Conservation (phyloP, 2,888 invertebrate species). For the Laspeyria flexula region DNA sequence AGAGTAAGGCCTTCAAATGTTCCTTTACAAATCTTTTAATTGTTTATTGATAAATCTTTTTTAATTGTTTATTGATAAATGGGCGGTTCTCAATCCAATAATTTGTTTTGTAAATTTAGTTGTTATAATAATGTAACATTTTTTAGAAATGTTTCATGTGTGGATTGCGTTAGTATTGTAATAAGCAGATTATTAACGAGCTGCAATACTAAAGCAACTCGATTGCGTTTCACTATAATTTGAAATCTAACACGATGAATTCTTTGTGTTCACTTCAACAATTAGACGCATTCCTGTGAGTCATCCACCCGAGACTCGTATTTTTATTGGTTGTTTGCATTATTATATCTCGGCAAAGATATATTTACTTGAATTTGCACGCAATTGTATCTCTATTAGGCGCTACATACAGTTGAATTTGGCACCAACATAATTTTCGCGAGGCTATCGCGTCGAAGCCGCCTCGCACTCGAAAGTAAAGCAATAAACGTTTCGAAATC, state of each 20-base stretch:
- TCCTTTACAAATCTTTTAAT: too few relatives aligned
- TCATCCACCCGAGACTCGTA: slow-evolving; percentile 79
- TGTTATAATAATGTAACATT: slow-evolving; percentile 7
- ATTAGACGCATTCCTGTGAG: slow-evolving; percentile 81
- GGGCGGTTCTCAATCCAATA: too few relatives aligned
- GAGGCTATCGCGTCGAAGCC: slow-evolving; percentile 42
- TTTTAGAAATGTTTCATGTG: slow-evolving; percentile 42
- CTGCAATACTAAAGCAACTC: slow-evolving; percentile 43
- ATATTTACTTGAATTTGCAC: slow-evolving; percentile 57
- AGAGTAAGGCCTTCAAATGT: too few relatives aligned
- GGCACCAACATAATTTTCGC: slow-evolving; percentile 43
- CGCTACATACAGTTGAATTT: slow-evolving; percentile 54
- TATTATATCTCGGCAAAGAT: slow-evolving; percentile 66
- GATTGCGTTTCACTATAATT: slow-evolving; percentile 69
- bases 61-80: too few relatives aligned
- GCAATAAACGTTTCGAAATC: slow-evolving; percentile 63
- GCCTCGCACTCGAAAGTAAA: slow-evolving; percentile 60
- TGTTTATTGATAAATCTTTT: too few relatives aligned
- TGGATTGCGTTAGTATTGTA: slow-evolving; percentile 30
- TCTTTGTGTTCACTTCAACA: slow-evolving; percentile 71
- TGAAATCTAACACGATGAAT: slow-evolving; percentile 74
- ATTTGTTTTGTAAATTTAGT: neutral
- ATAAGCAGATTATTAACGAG: slow-evolving; percentile 29
- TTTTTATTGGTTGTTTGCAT: slow-evolving; percentile 78
- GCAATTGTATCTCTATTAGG: slow-evolving; percentile 55